These are phyloP conservation scores for Cervus canadensis DNA, from an alignment of 2,113 vertebrate genomes.

Conservation along the genomic window DNA sequence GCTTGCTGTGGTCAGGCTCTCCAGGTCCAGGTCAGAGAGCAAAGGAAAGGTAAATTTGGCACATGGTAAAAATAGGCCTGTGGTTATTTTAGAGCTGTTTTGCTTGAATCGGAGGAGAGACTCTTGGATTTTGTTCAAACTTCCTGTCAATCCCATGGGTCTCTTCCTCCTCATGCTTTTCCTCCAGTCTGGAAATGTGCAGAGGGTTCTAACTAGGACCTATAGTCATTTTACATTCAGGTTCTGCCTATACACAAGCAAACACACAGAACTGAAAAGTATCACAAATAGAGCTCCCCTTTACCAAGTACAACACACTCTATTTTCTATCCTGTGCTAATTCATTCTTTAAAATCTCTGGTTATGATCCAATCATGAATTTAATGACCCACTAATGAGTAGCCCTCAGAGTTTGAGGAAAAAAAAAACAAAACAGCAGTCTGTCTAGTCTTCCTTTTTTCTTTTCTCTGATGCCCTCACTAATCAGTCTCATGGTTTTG, in stretches of 20 bases:
- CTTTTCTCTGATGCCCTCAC: background rate
- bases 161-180: background rate
- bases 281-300: background rate
- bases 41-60: conserved; percentile 51
- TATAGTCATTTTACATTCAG: background rate
- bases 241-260: background rate
- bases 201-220: background rate
- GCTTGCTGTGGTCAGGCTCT: background rate
- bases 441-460: background rate
- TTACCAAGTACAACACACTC: background rate
- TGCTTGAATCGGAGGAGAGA: background rate
- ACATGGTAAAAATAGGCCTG: conserved; percentile 45
- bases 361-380: background rate
- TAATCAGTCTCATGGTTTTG: background rate
- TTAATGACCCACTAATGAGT: background rate
- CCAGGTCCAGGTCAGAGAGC: background rate
- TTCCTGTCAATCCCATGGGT: background rate
- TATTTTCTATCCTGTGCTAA: background rate
- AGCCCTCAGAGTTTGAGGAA: background rate
- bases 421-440: no score
- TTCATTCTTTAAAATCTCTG: background rate
- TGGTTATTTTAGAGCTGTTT: conserved; percentile 47
- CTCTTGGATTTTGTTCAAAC: conserved; percentile 40
- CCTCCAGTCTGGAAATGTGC: background rate
- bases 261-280: background rate